A percentile compares a stretch with the other conserved stretches of the same genome.
Evolutionary conservation across 2,888 invertebrate species (phyloP).

Genomic region (Hymenopus coronatus): DNA sequence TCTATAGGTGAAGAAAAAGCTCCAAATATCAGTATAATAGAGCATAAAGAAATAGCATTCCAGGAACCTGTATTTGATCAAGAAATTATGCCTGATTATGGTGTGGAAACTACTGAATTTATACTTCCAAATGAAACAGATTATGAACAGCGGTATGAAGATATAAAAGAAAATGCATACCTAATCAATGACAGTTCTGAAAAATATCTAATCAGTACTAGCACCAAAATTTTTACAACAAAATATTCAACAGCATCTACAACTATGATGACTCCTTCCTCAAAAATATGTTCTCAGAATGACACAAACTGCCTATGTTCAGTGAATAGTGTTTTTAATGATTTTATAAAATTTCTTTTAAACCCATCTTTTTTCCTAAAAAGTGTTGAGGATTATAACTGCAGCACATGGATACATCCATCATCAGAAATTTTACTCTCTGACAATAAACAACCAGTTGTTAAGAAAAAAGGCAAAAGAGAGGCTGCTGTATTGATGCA

Average conservation of each 20-base stretch:
- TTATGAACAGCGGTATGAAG: background rate
- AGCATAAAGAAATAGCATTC: background rate
- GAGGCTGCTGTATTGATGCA: background rate
- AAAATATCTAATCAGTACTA: background rate
- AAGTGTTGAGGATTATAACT: background rate
- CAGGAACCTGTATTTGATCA: background rate
- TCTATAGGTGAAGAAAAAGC: background rate
- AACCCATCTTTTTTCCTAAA: background rate
- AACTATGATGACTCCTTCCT: background rate
- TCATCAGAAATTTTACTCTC: background rate
- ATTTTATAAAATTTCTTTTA: background rate
- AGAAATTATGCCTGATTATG: background rate
- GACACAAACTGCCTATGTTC: background rate
- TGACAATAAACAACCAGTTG: background rate
- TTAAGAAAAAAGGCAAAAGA: background rate
- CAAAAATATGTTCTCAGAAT: background rate
- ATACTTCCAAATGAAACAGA: background rate
- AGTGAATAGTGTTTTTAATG: background rate
- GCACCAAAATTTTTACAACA: background rate
- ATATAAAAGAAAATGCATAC: background rate
- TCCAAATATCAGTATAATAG: background rate
- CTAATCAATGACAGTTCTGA: background rate
- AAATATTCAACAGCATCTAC: background rate
- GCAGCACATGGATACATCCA: background rate
- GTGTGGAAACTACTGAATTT: too few species aligned